Base-by-base conservation (phyloP, 2,797 vertebrate genomes). In the Coreius guichenoti region DNA sequence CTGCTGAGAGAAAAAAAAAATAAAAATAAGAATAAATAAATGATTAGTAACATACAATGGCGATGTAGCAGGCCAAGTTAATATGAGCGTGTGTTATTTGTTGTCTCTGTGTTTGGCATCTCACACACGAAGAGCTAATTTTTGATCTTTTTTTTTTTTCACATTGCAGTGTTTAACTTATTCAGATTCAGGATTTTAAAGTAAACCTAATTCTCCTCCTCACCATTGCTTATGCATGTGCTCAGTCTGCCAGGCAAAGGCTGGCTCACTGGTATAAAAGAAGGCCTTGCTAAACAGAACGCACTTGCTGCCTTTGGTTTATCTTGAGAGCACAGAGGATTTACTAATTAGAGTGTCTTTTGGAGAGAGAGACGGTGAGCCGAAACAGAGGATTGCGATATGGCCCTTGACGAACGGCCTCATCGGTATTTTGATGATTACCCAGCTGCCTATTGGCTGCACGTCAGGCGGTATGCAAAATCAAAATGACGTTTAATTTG, bases 401-500 rank as follows among this genome's bases (percentile, higher is more conserved):
- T 70, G 85, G 85, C 31, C 75, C 81, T 76, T 90, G 88, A 88
- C 51, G 81, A 87, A 87, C 75, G 47, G 63, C 85, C 73, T 76
- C 75, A 79, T 80, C 29, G 65, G 69, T 67, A 75, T 86, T 80
- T 81, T 90, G 86, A 89, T 89, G 86, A 88, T 84, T 86, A 77
- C 63, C 80, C 75, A 67, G 77, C 65, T 87, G 80, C 74, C 78
- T 84, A 80, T 83, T 89, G 87, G 82, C 87, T 84, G 81, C 19
- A 72, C 82, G 81, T 87, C 87, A 86, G 85, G 74, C 78, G 5
- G 69, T 87, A 77, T 84, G 83, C 23, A n/a, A 89, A 90, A 92
- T 91, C 88, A 89, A 88, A 91, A 89, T 90, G 84, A 89, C 88
- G 83, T 91, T 89, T 91, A 87, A 91, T 91, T 91, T 91, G 83